These are phyloP conservation scores for Empidonax alnorum DNA, from an alignment of 2,113 vertebrate species.

Conservation along the genomic window DNA sequence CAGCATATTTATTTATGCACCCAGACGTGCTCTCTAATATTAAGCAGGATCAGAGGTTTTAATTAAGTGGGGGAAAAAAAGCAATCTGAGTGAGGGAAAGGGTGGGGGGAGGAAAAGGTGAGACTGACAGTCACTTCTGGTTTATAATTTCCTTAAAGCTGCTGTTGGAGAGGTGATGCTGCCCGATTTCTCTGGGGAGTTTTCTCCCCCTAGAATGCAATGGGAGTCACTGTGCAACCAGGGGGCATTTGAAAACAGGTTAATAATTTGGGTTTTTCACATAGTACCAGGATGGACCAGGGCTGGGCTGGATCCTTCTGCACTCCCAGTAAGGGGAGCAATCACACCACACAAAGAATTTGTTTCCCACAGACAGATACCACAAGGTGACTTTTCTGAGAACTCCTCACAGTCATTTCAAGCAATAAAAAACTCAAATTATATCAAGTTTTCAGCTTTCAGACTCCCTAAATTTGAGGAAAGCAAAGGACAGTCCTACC, in stretches of 20 bases:
- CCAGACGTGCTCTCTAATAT: neutral
- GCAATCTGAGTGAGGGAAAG: neutral
- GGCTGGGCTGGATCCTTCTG: neutral
- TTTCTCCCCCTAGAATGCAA: neutral
- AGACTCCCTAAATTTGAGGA: neutral
- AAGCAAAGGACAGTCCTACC: neutral
- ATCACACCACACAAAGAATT: neutral
- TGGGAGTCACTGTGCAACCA: neutral
- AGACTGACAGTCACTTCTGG: neutral
- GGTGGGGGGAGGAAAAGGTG: neutral
- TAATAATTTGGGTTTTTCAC: neutral
- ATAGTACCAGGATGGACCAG: neutral
- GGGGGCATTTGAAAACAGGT: neutral
- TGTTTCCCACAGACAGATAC: neutral
- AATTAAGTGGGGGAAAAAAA: slow-evolving; percentile 5
- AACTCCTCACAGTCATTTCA: neutral
- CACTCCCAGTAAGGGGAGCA: accelerated
- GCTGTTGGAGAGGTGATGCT: accelerated
- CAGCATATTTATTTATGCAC: neutral
- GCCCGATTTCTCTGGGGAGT: neutral
- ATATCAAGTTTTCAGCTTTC: neutral
- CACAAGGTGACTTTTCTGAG: neutral
- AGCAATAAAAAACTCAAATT: neutral
- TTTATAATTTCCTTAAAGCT: neutral
- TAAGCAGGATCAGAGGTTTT: neutral